Percentiles rank a stretch among this genome's conserved stretches.
phyloP scores from a whole-genome alignment of 2,888 invertebrate genomes.

The Resseliella maxima region DNA sequence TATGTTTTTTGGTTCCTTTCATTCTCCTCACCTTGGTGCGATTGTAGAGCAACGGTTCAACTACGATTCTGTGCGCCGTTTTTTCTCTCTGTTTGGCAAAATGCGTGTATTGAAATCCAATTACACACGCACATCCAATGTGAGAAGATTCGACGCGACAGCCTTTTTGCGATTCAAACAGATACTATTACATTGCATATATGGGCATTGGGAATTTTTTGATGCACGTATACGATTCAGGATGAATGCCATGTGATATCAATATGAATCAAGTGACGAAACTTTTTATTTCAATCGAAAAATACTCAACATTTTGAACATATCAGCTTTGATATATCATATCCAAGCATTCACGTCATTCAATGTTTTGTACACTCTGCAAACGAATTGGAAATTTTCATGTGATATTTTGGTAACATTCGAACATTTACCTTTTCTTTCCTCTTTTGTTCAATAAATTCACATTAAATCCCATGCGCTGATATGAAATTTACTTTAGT shows the following conservation, averaged over 20 bases:
- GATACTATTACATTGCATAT: neutral
- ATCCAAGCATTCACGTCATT: neutral
- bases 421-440: neutral
- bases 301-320: neutral
- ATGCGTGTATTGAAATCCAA: conserved; percentile 20
- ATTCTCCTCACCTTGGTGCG: too few species aligned
- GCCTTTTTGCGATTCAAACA: neutral
- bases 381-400: neutral
- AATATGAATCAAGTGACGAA: neutral
- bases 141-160: conserved; percentile 16
- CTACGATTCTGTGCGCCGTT: too few species aligned
- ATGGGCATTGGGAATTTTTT: neutral
- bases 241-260: neutral
- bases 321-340: neutral
- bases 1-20: too few species aligned
- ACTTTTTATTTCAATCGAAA: neutral
- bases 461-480: conserved; percentile 2
- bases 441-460: neutral
- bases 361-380: neutral
- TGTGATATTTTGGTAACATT: neutral
- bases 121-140: conserved; percentile 36
- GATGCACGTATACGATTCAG: neutral
- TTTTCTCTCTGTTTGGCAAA: neutral
- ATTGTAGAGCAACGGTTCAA: too few species aligned
- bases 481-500: too few species aligned